Evolutionary conservation across 2,113 vertebrate genomes (phyloP).

Genomic region (Heterocephalus glaber): DNA sequence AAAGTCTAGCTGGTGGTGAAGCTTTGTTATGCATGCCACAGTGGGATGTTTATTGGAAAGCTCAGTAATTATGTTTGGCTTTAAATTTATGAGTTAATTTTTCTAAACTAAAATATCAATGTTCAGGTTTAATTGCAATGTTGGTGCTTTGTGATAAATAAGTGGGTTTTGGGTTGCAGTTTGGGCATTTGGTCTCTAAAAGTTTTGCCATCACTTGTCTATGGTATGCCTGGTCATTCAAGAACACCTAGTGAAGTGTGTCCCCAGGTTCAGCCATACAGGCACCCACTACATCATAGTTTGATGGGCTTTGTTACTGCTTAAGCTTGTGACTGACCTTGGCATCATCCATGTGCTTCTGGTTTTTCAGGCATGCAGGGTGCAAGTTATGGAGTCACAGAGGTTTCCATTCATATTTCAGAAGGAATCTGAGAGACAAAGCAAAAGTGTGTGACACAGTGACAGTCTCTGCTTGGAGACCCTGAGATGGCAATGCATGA

Average conservation of each 20-base stretch:
- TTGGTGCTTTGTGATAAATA: not conserved
- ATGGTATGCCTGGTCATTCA: not conserved
- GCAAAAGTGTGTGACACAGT: not conserved
- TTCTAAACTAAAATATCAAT: not conserved
- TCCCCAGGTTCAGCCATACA: not conserved
- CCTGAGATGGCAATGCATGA: not conserved
- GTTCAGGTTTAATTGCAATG: not conserved
- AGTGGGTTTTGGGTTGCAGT: not conserved
- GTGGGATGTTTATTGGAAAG: not conserved
- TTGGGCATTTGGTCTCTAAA: not conserved
- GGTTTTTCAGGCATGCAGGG: not conserved
- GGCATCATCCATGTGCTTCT: not conserved
- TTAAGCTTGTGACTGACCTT: not conserved
- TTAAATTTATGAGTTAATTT: not conserved
- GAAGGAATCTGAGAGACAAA: not conserved
- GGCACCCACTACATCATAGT: not conserved
- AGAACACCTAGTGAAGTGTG: not conserved
- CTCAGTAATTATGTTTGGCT: not conserved
- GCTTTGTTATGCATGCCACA: not conserved
- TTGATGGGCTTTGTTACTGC: not conserved
- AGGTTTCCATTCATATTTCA: not conserved
- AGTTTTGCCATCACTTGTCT: not conserved
- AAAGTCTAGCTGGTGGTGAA: not conserved
- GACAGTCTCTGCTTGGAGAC: not conserved
- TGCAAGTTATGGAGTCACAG: not conserved